Evolutionary conservation across 2,797 vertebrate species (phyloP), one percentile per base, ranked within the genome.

Genomic region (Pangasius sanitwongsei): DNA sequence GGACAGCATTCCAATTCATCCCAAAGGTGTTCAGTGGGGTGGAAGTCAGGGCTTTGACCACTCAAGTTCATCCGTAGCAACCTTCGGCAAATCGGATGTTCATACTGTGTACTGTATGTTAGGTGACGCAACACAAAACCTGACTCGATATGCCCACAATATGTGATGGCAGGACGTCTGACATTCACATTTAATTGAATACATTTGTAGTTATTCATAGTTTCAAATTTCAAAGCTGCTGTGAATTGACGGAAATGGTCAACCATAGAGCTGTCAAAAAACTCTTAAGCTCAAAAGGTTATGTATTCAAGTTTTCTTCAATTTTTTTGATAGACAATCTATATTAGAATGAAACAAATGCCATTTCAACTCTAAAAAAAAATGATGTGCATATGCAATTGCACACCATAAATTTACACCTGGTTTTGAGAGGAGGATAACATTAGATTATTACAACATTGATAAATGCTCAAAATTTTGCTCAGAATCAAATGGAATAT

Each of bases 231-330:
- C 15, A 15, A 65, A 48, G 25, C 6, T 7, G 1, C 25, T 28
- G 13, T 65, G 59, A 83, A 63, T 83, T 63, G 81, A 25, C 4
- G 37, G 37, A 67, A 82, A 67, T 48, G 81, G 81, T 28, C 59
- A 83, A 65, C 25, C 61, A 67, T 18, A 67, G 82, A 65, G 15
- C 41, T 83, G 82, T 83, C 82, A 50, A 83, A 83, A 83, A 83
- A 61, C 59, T 65, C 41, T 83, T 83, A 65, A 63, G 81, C 81
- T 48, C 16, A 44, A 48, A 83, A 67, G 28, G 41, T 48, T 48
- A 44, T 7, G 31, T 1, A 59, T 59, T 37, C 9, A 37, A 25
- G 20, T 81, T 37, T 59, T 23, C n/a, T 20, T 20, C 6, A n/a
- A n/a, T 50, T 48, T 28, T 44, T 44, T 44, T 4, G 77, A 34